phyloP scores from a whole-genome alignment of 2,797 vertebrate genomes.

The Lophotriccus pileatus region DNA sequence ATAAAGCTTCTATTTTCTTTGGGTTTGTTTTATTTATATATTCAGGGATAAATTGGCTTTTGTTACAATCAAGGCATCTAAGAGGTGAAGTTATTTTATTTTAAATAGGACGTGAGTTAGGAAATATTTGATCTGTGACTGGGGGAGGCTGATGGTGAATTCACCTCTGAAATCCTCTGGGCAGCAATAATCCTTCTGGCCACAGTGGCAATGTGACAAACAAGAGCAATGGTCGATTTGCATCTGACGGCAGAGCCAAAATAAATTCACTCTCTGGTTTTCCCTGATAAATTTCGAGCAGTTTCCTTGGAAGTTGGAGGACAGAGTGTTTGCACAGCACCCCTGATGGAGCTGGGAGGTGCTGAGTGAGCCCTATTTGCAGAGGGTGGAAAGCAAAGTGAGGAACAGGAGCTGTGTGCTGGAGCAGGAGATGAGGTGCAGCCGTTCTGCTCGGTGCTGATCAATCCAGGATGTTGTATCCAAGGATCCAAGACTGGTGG shows the following conservation, averaged over 20 bases:
- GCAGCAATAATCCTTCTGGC: not conserved
- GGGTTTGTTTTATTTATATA: not conserved
- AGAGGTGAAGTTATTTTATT: not conserved
- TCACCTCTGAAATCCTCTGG: not conserved
- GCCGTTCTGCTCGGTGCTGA: not conserved
- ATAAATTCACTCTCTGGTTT: not conserved
- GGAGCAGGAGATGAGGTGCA: not conserved
- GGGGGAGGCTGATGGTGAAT: not conserved
- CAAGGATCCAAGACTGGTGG: not conserved
- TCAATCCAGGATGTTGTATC: not conserved
- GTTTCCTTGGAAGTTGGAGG: not conserved
- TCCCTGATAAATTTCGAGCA: not conserved
- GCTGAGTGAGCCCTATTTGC: not conserved
- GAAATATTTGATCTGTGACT: not conserved
- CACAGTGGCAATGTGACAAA: not conserved
- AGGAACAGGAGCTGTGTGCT: not conserved
- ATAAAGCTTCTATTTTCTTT: not conserved
- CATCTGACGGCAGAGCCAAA: not conserved
- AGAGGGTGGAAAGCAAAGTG: not conserved
- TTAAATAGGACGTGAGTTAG: not conserved
- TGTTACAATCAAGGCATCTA: not conserved
- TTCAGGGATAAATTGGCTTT: not conserved
- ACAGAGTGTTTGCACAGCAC: not conserved
- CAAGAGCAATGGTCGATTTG: not conserved
- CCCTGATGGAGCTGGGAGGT: not conserved